A percentile compares a stretch with the other conserved stretches of the same genome.
Evolutionary conservation across 1,140 invertebrate genomes (phyloP).

Genomic region (Fopius arisanus): DNA sequence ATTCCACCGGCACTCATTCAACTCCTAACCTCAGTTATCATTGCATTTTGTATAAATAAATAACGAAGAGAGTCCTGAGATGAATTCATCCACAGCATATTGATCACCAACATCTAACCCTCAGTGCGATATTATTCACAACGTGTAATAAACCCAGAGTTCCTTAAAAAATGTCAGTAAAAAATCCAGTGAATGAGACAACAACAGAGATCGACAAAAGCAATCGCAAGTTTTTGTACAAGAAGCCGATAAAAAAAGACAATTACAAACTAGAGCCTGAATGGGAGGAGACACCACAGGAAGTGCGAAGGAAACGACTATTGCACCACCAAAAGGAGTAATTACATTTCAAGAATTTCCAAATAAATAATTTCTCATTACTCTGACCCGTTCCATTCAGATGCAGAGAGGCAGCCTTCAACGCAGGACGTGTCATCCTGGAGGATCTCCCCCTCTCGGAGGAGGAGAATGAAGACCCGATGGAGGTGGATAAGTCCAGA

Average conservation of each 20-base stretch:
- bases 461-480: constrained; percentile 49
- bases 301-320: constrained; percentile 51
- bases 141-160: not conserved
- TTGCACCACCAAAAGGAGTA: constrained; percentile 55
- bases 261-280: constrained; percentile 53
- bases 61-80: no score
- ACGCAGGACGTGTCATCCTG: constrained; percentile 48
- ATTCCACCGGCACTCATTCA: no score
- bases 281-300: constrained; percentile 51
- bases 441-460: constrained; percentile 47
- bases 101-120: no score
- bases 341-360: no score
- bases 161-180: not conserved
- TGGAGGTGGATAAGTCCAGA: constrained; percentile 44
- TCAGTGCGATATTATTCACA: no score
- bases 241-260: constrained; percentile 55
- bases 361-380: constrained; percentile 17
- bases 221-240: constrained; percentile 50
- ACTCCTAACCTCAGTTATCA: no score
- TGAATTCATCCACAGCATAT: no score
- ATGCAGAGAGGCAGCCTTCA: constrained; percentile 48
- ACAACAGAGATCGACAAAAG: constrained; percentile 5
- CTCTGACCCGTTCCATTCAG: constrained; percentile 47
- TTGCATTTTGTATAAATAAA: no score
- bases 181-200: not conserved